Conservation (phyloP, 2,113 vertebrate species). For the Lagopus muta region DNA sequence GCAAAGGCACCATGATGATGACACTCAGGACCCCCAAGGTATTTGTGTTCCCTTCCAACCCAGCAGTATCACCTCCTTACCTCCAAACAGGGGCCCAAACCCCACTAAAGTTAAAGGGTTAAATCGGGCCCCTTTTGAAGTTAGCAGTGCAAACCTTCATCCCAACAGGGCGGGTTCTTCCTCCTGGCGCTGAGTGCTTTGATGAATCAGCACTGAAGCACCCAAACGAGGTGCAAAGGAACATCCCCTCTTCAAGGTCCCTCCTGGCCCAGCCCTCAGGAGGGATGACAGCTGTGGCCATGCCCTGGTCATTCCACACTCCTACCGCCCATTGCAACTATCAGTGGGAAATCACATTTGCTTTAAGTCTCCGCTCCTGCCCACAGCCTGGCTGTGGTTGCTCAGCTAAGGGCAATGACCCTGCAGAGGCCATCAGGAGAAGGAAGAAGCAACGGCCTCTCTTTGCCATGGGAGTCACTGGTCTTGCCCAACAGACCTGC, state of each 20-base stretch:
- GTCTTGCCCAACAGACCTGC: neutral
- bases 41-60: neutral
- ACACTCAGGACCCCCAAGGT: neutral
- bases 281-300: neutral
- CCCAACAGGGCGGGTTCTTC: neutral
- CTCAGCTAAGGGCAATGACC: fast-evolving
- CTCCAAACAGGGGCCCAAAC: neutral
- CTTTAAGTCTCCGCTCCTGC: neutral
- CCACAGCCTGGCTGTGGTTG: neutral
- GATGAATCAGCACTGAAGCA: neutral
- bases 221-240: constrained; percentile 25
- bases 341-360: neutral
- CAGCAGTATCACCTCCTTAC: neutral
- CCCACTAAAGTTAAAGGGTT: neutral
- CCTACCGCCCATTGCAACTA: neutral
- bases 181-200: neutral
- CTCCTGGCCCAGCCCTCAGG: neutral
- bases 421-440: neutral
- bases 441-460: neutral
- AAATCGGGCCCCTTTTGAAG: constrained; percentile 37
- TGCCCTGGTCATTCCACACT: neutral
- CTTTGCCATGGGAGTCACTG: neutral
- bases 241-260: neutral
- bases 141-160: neutral
- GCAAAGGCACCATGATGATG: neutral